Conservation (phyloP, 1,140 invertebrate species). For the Eciton burchellii region DNA sequence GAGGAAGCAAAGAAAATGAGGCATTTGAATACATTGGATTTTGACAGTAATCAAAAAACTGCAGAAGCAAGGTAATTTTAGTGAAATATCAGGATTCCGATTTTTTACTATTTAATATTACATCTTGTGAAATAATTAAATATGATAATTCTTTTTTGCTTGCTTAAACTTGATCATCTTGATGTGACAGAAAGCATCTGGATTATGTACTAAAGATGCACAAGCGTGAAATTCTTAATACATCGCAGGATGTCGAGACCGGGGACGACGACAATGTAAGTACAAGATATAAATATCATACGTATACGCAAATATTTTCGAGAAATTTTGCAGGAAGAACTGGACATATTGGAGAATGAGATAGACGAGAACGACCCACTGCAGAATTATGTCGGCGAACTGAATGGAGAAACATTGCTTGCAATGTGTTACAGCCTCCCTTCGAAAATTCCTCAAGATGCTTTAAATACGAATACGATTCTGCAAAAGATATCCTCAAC, state of each 20-base stretch:
- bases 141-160: slow-evolving; percentile 11
- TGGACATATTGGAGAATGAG: slow-evolving; percentile 79
- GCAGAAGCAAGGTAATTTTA: slow-evolving; percentile 74
- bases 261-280: slow-evolving; percentile 78
- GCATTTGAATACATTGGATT: slow-evolving; percentile 80
- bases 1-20: slow-evolving; percentile 86
- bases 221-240: slow-evolving; percentile 67
- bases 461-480: slow-evolving; percentile 23
- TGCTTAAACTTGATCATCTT: slow-evolving; percentile 15
- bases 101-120: neutral
- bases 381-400: slow-evolving; percentile 74
- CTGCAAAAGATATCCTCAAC: slow-evolving; percentile 7
- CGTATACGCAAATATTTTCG: neutral
- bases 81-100: slow-evolving; percentile 6
- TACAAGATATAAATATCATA: slow-evolving; percentile 2
- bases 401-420: slow-evolving; percentile 78
- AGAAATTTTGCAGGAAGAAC: slow-evolving; percentile 73
- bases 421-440: slow-evolving; percentile 73
- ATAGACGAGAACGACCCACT: slow-evolving; percentile 80
- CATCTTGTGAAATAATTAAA: slow-evolving; percentile 3
- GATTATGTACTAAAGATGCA: slow-evolving; percentile 77
- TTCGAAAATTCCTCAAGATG: slow-evolving; percentile 15
- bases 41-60: slow-evolving; percentile 82
- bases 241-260: slow-evolving; percentile 71
- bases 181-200: slow-evolving; percentile 72